These are phyloP conservation scores for Drosophila peninsularis DNA, from an alignment of 2,888 invertebrate genomes.

Conservation along the genomic window DNA sequence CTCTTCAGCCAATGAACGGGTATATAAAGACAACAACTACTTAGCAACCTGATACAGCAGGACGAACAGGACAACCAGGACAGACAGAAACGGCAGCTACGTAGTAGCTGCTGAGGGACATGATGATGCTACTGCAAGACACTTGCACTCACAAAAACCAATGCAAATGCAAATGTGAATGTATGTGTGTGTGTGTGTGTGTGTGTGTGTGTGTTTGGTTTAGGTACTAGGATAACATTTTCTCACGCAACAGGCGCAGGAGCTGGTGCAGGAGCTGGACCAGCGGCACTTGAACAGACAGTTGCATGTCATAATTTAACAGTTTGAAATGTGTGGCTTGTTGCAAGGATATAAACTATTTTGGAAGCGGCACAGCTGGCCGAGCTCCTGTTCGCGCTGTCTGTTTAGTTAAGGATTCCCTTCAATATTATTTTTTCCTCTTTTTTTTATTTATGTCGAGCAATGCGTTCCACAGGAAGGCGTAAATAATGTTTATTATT, in stretches of 20 bases:
- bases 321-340: constrained; percentile 63
- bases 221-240: constrained; percentile 65
- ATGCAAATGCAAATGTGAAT: constrained; percentile 55
- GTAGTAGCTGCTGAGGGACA: constrained; percentile 35
- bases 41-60: constrained; percentile 61
- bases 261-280: constrained; percentile 1
- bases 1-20: neutral
- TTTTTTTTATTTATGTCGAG: constrained; percentile 20
- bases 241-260: constrained; percentile 62
- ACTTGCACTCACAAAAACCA: constrained; percentile 14
- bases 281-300: constrained; percentile 70
- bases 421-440: neutral
- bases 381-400: constrained; percentile 52
- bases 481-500: constrained; percentile 72
- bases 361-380: constrained; percentile 32
- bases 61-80: constrained; percentile 1
- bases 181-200: neutral
- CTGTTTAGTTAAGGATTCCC: constrained; percentile 66
- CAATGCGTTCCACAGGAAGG: constrained; percentile 21
- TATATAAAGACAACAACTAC: constrained; percentile 39
- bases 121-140: constrained; percentile 58
- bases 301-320: constrained; percentile 79
- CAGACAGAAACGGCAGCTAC: constrained; percentile 35
- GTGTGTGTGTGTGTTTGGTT: neutral
- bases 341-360: constrained; percentile 52